Percentiles rank a stretch among this genome's conserved stretches.
Conservation (phyloP, 1,140 invertebrate species). For the Drosophila bocqueti region DNA sequence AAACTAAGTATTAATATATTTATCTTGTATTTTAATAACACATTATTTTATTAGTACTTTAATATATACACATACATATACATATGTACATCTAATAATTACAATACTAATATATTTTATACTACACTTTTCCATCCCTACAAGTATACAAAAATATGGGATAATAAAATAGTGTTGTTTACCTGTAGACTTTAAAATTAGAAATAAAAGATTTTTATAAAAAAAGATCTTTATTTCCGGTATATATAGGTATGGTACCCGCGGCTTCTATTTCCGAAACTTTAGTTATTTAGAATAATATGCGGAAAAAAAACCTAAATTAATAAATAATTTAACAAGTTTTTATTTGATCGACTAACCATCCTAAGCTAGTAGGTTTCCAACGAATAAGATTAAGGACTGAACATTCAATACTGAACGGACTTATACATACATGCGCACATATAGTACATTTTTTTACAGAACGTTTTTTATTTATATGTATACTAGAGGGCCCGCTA, state of each 20-base stretch:
- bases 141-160: conserved; percentile 32
- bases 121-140: conserved; percentile 34
- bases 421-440: no score
- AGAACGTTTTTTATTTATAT: no score
- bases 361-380: no score
- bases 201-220: conserved; percentile 32
- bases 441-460: no score
- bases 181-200: conserved; percentile 24
- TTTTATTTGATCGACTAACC: no score
- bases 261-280: neutral
- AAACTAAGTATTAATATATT: conserved; percentile 27
- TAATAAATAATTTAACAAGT: no score
- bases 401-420: no score
- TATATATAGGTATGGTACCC: neutral
- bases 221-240: neutral
- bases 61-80: conserved; percentile 25
- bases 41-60: neutral
- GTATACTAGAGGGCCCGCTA: no score
- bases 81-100: conserved; percentile 6
- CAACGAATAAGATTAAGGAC: no score
- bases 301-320: no score
- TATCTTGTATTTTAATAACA: conserved; percentile 23
- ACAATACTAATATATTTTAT: conserved; percentile 49
- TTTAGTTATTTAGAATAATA: no score
- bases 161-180: conserved; percentile 18